Evolutionary conservation across 2,888 invertebrate species (phyloP), one percentile per base, ranked within the genome.

Genomic region (Bellardia pandia): DNA sequence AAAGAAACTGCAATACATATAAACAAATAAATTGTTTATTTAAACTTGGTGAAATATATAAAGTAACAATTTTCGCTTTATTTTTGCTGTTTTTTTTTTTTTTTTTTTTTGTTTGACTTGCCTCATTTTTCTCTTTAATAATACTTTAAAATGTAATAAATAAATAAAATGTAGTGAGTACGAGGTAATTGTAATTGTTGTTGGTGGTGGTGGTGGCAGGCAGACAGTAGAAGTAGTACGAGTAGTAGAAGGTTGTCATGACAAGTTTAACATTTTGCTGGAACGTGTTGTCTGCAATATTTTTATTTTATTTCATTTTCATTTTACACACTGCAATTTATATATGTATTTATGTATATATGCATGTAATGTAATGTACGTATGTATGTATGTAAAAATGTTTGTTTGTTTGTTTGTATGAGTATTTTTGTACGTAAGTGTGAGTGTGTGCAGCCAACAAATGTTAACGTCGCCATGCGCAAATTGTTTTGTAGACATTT

Each of bases 381-480:
- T 71, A 11, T 51, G 51, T 62, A 42, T 60, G 45, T 68, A 66
- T 72, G 64, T 69, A 62, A 62, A 60, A 74, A 64, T 78, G 74
- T 77, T 79, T 23, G 69, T 62, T 82, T 69, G 42, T 64, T 16
- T 62, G 23, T 78, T 42, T 48, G 42, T 60, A 6, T 11, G 56
- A 23, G 7, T 16, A 23, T 56, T 9, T 56, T 23, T 45, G 53
- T 68, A 30, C 45, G 64, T 14, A 37, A 56, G 42, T 56, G 13
- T 11, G 37, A 23, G 16, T 85, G 37, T 40, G 16, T 85, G 80
- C 71, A 88, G 88, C 84, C 88, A 88, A 75, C 88, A 84, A 88
- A 82, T 88, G 84, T 88, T 86, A 76, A 87, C 87, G 89, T 86
- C 88, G 86, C 88, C 88, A 88, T 89, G 86, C 89, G 88, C 88